Evolutionary conservation across 1,140 invertebrate species (phyloP).

Genomic region (Drosophila pectinifera): DNA sequence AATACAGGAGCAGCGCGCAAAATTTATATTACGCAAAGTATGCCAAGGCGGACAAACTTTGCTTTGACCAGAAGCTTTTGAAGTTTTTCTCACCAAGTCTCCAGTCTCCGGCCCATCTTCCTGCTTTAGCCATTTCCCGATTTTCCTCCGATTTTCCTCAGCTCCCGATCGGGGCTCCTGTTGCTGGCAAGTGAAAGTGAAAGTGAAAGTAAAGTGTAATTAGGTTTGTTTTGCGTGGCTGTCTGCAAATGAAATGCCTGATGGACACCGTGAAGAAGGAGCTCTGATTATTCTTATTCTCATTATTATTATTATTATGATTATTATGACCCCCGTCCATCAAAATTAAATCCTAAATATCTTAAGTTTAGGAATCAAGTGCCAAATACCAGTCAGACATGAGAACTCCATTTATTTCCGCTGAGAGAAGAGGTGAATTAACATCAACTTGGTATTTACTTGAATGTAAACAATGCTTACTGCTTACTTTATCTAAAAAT

Average conservation of each 20-base stretch:
- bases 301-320: slow-evolving; percentile 13
- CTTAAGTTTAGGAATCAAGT: slow-evolving; percentile 20
- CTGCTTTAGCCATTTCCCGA: neutral
- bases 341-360: slow-evolving; percentile 12
- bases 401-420: slow-evolving; percentile 1
- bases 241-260: slow-evolving; percentile 76
- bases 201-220: slow-evolving; percentile 79
- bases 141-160: neutral
- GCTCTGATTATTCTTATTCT: slow-evolving; percentile 14
- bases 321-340: neutral
- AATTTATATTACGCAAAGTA: slow-evolving; percentile 51
- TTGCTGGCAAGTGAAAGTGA: slow-evolving; percentile 55
- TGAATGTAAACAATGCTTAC: neutral
- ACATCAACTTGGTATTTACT: neutral
- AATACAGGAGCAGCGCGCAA: slow-evolving; percentile 10
- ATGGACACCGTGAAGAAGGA: neutral
- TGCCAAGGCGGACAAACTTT: slow-evolving; percentile 39
- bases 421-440: neutral
- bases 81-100: slow-evolving; percentile 45
- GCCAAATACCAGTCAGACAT: neutral
- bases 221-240: slow-evolving; percentile 78
- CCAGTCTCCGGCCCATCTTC: neutral
- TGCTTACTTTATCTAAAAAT: neutral
- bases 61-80: slow-evolving; percentile 61
- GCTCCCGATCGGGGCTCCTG: slow-evolving; percentile 13